Base-by-base conservation (phyloP, 1,140 invertebrate genomes). In the Leptestheria dahalacensis region DNA sequence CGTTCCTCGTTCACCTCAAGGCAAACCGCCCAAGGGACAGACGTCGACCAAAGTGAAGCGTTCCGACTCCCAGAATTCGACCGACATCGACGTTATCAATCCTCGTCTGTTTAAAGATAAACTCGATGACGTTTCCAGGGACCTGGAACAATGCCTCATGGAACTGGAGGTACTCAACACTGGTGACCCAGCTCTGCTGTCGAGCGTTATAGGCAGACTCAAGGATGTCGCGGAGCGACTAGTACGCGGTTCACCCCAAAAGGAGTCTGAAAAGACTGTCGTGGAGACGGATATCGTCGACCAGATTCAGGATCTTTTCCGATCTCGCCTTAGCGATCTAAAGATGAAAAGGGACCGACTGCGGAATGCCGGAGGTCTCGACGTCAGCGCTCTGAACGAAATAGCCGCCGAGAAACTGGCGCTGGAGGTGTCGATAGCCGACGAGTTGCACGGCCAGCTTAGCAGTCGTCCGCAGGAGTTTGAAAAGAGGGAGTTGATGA, bases 91-190 rank as follows among this genome's bases (percentile, higher is more conserved):
- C 24, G 51, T 60, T 21, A 26, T 50, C 2, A 28, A 57, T 52
- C 49, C 59, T n/a, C 33, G 52, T 29, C 49, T 64, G 1, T 56
- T 33, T 2, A 62, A 63, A 46, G 15, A 41, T 15, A 6, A 41
- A 41, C 33, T 9, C 6, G 33, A 41, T n/a, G 33, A 41, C 15
- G 63, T 64, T 11, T 62, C 61, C 26, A 41, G 59, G 26, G 65
- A 64, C 50, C 60, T 66, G 11, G 59, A 64, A 50, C 48, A 50
- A 12, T 53, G 61, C 20, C 29, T 66, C 11, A 28, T 66, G 48
- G 65, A 66, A 25, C 33, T 64, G 26, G 65, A 66, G 28, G 23
- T 59, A 11, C 58, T 59, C 24, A 33, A 33, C 57, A 20, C 18
- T 20, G 28, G 57, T 25, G 48, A 25, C 47, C 29, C 20, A 29